Percentiles rank a stretch among this genome's conserved stretches.
Evolutionary conservation across 2,113 vertebrate genomes (phyloP).

Genomic region (Nasalis larvatus): DNA sequence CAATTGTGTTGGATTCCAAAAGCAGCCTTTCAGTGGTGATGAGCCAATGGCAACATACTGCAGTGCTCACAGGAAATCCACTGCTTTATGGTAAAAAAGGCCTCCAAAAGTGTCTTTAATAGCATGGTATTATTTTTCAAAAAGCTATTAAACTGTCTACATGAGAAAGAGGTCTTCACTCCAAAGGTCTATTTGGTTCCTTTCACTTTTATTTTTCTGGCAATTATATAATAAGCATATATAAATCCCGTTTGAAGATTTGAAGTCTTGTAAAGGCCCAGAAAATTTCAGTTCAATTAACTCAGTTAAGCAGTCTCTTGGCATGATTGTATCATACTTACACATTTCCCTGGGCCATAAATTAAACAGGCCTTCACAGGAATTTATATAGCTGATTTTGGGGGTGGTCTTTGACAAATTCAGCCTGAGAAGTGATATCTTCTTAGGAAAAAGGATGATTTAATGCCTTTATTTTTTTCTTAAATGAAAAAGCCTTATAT

Average conservation of each 20-base stretch:
- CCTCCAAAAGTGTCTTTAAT: background rate
- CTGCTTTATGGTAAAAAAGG: background rate
- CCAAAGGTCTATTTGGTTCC: slow-evolving; percentile 13
- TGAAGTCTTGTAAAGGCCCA: slow-evolving; percentile 26
- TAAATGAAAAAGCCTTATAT: background rate
- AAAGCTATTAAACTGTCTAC: background rate
- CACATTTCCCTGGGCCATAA: background rate
- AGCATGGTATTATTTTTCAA: background rate
- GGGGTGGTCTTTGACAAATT: background rate
- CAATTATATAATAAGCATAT: slow-evolving; percentile 9
- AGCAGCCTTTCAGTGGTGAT: background rate
- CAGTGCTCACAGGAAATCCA: background rate
- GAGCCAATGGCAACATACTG: background rate
- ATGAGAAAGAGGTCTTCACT: background rate
- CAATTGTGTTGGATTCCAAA: slow-evolving; percentile 14
- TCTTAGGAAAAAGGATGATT: background rate
- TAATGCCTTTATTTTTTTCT: background rate
- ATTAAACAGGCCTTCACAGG: background rate
- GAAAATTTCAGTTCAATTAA: slow-evolving; percentile 42
- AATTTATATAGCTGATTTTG: background rate
- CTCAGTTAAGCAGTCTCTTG: background rate
- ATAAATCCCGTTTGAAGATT: slow-evolving; percentile 50
- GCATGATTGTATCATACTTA: background rate
- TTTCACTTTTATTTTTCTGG: slow-evolving; percentile 42
- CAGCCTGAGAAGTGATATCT: background rate